Percentiles rank a stretch among this genome's conserved stretches.
Evolutionary conservation across 2,888 invertebrate species (phyloP).

Genomic region (Drosophila macrospina): DNA sequence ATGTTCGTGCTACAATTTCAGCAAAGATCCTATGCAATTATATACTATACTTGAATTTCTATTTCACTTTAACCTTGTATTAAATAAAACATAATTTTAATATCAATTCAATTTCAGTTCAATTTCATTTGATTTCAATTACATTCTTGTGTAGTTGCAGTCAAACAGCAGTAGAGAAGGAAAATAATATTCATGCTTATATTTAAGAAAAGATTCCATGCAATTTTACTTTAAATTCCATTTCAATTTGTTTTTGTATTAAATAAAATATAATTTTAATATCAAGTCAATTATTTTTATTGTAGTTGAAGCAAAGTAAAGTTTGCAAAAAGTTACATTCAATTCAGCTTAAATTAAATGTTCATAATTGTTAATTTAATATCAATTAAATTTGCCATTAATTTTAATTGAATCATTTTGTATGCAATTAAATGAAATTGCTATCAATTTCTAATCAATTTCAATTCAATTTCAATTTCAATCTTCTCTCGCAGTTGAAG

Average conservation of each 20-base stretch:
- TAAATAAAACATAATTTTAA: too few species aligned
- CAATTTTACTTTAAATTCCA: background rate
- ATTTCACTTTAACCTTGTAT: background rate
- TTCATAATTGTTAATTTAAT: too few species aligned
- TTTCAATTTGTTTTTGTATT: background rate
- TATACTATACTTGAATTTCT: background rate
- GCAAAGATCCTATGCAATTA: background rate
- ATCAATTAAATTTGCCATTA: background rate
- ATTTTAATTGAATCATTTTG: background rate
- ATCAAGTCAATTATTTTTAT: too few species aligned
- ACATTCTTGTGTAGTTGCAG: too few species aligned
- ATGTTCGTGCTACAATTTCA: background rate
- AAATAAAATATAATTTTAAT: too few species aligned
- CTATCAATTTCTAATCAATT: too few species aligned
- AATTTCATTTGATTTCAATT: too few species aligned
- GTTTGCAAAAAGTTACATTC: too few species aligned
- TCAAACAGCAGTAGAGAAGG: too few species aligned
- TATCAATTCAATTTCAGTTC: too few species aligned
- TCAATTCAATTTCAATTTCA: background rate
- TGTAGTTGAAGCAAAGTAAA: too few species aligned
- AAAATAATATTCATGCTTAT: background rate
- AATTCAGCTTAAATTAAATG: too few species aligned
- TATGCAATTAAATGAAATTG: background rate
- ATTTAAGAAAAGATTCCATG: background rate
- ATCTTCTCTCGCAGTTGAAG: conserved; percentile 68